Evolutionary conservation across 2,113 vertebrate genomes (phyloP).

Genomic region (Paradoxurus hermaphroditus): DNA sequence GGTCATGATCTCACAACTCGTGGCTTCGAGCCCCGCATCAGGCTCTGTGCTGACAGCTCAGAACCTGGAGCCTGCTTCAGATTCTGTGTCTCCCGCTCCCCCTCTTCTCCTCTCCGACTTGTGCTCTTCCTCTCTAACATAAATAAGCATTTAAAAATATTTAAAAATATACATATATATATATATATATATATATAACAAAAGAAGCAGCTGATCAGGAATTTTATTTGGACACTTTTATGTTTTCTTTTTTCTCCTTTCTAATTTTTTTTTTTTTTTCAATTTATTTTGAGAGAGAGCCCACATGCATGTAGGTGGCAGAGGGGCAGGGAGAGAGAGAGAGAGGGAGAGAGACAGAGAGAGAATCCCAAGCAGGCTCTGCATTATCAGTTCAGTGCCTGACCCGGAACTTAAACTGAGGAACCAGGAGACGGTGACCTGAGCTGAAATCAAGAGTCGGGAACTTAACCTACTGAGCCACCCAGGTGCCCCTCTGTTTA

Average conservation of each 20-base stretch:
- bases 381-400: no score
- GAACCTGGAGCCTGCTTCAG: neutral
- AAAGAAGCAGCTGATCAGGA: neutral
- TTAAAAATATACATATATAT: no score
- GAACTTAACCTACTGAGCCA: no score
- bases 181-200: neutral
- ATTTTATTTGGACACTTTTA: neutral
- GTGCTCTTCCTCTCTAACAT: neutral
- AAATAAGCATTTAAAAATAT: neutral
- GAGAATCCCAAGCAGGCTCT: no score
- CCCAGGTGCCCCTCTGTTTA: no score
- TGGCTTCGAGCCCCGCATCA: neutral
- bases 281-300: no score
- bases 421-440: no score
- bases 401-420: no score
- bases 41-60: neutral
- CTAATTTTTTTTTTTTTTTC: neutral
- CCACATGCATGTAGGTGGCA: no score
- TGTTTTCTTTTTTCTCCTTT: neutral
- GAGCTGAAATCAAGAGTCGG: no score
- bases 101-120: neutral
- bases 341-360: no score
- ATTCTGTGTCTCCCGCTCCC: neutral
- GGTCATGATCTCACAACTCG: neutral
- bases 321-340: no score